Conservation (phyloP, 2,888 invertebrate species). For the Drosophila nr. fundita region DNA sequence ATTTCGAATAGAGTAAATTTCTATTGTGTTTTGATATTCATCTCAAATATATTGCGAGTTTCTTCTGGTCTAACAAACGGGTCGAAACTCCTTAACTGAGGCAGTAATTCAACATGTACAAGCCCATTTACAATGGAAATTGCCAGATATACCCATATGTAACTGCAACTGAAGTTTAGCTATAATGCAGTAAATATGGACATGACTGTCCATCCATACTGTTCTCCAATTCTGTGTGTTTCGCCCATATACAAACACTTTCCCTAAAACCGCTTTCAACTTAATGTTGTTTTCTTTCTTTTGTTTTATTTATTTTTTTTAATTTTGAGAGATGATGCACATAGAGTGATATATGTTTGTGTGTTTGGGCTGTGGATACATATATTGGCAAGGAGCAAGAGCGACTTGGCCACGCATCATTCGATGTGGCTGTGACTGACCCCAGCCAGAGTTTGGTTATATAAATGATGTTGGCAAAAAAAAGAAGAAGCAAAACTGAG, state of each 20-base stretch:
- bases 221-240: not conserved
- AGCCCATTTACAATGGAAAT: not conserved
- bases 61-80: not conserved
- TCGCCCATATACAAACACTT: not conserved
- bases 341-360: not conserved
- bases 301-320: not conserved
- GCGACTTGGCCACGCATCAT: constrained; percentile 16
- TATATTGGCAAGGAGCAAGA: too few species aligned
- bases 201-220: not conserved
- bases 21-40: too few species aligned
- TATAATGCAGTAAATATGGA: not conserved
- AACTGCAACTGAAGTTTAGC: not conserved
- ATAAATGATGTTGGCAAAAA: constrained; percentile 61
- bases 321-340: constrained; percentile 1
- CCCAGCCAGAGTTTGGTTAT: constrained; percentile 26
- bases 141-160: not conserved
- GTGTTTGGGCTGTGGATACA: not conserved
- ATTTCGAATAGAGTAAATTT: not conserved
- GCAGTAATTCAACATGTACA: not conserved
- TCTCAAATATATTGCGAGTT: not conserved
- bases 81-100: not conserved
- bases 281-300: not conserved
- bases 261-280: not conserved
- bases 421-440: constrained; percentile 15
- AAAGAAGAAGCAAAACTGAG: not conserved